These are phyloP conservation scores for Villa cingulata DNA, from an alignment of 2,888 invertebrate genomes.

Conservation along the genomic window DNA sequence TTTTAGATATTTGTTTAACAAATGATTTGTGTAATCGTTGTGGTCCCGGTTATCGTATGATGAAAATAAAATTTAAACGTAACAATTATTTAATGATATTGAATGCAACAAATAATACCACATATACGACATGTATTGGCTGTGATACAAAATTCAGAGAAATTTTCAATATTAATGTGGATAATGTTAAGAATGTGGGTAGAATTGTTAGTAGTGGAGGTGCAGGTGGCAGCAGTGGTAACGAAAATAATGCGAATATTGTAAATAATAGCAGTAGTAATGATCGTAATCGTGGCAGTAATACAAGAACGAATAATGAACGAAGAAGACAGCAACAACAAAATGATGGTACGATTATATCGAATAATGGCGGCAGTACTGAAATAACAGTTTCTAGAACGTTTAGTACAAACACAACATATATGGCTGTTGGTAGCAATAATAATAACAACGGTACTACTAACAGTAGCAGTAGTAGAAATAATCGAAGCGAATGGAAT, in stretches of 20 bases:
- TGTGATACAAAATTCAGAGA: conserved; percentile 30
- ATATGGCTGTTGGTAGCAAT: no score
- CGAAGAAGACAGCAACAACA: background rate
- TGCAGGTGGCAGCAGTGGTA: background rate
- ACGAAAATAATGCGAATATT: conserved; percentile 4
- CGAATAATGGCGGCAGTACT: background rate
- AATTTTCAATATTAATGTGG: conserved; percentile 29
- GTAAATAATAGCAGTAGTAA: background rate
- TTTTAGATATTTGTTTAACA: conserved; percentile 45
- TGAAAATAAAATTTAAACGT: conserved; percentile 16
- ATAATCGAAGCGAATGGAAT: no score
- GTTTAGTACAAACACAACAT: background rate
- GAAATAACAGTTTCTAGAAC: background rate
- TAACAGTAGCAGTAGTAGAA: no score
- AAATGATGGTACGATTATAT: background rate
- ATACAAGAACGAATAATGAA: background rate
- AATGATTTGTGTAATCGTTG: conserved; percentile 48
- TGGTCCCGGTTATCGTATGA: conserved; percentile 19
- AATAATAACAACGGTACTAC: no score
- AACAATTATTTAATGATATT: conserved; percentile 25
- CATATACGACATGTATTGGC: conserved; percentile 29
- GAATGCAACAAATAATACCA: conserved; percentile 23
- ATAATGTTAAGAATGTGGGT: conserved; percentile 27
- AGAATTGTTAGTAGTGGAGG: conserved; percentile 22
- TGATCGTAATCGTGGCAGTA: no score